Conservation (phyloP, 2,113 vertebrate genomes). For the Serinus canaria region DNA sequence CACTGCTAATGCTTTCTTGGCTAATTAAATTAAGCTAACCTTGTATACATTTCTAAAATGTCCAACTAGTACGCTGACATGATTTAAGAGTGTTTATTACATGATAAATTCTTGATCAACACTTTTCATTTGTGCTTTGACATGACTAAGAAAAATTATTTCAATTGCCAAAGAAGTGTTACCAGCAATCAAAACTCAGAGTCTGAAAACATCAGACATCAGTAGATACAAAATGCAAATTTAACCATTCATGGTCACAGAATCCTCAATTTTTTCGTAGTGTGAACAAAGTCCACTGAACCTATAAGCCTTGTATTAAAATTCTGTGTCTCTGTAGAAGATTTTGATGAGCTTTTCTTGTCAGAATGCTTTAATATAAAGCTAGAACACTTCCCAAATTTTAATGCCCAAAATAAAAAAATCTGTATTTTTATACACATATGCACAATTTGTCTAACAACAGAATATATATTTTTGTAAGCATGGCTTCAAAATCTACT, state of each 20-base stretch:
- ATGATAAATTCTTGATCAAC: background rate
- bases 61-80: background rate
- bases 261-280: background rate
- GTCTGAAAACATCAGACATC: background rate
- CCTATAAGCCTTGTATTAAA: background rate
- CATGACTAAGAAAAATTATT: background rate
- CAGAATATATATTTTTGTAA: background rate
- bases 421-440: background rate
- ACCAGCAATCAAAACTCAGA: background rate
- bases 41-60: constrained; percentile 28
- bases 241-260: background rate
- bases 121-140: background rate
- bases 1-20: constrained; percentile 20
- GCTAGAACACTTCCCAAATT: background rate
- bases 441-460: background rate
- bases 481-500: background rate
- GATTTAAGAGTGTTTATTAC: background rate
- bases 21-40: constrained; percentile 62
- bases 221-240: background rate
- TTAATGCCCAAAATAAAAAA: background rate
- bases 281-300: background rate
- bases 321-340: background rate
- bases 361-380: background rate
- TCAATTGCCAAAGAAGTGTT: background rate
- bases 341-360: background rate